Evolutionary conservation across 2,888 invertebrate genomes (phyloP), one percentile per base, ranked within the genome.

Genomic region (Amaurobius ferox): DNA sequence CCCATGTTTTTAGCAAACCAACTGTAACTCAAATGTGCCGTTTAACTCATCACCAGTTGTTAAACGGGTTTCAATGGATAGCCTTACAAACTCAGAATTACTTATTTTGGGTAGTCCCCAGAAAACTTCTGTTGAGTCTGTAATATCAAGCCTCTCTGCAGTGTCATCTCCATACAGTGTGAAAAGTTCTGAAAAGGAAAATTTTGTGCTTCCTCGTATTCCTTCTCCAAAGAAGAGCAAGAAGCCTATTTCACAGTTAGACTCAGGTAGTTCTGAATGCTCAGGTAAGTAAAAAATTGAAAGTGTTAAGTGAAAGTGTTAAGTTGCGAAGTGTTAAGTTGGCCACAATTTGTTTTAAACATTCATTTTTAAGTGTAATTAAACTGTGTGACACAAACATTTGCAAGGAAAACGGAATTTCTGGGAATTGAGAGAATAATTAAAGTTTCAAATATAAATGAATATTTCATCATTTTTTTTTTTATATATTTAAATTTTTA

Each of bases 41-140:
- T 86, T 86, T 44, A 66, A 79, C 68, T 19, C 73, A 19, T 79
- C 86, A 0, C 74, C 78, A 48, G 35, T 79, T 30, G 67, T 28
- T 1, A 86, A 72, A 30, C 55, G 78, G 35, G 91, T 91, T 1
- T 92, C 92, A 1, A 90, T 92, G 88, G 92, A 92, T 76, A 91
- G 91, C 48, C 89, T 92, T 40, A 91, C 92, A 87, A 90, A 91
- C 86, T 85, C 89, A 30, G 90, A 90, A 39, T 88, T 91, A 19
- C 87, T 91, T 61, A 88, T 88, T 35, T 92, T 92, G 5, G 90
- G 90, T 68, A 90, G 90, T 70, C 88, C 88, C 0, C 74, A 79
- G 62, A 79, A 89, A 16, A 70, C 87, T 35, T 89, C 89, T 76
- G 89, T 90, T 73, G 62, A 72, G 79, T 74, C 88, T 86, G 83